A percentile compares a stretch with the other conserved stretches of the same genome.
Evolutionary conservation across 2,113 vertebrate genomes (phyloP).

Genomic region (Nasalis larvatus): DNA sequence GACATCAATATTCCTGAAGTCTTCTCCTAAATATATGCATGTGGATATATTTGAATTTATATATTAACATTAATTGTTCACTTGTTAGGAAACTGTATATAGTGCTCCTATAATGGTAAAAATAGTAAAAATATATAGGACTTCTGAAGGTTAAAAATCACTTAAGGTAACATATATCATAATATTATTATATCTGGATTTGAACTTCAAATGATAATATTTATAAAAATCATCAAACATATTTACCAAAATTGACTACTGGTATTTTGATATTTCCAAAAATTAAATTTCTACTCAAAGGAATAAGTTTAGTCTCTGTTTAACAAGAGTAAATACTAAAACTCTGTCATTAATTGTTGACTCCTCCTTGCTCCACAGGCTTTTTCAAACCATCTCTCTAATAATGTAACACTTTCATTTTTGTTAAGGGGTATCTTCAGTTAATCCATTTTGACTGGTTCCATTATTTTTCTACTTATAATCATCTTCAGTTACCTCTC

Average conservation of each 20-base stretch:
- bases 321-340: not conserved
- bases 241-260: not conserved
- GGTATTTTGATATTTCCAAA: not conserved
- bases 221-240: not conserved
- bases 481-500: not conserved
- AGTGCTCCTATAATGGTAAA: not conserved
- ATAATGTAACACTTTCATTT: not conserved
- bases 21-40: not conserved
- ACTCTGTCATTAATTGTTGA: not conserved
- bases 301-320: not conserved
- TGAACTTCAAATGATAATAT: not conserved
- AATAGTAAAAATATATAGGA: not conserved
- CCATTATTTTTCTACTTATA: not conserved
- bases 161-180: not conserved
- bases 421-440: not conserved
- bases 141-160: not conserved
- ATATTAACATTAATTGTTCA: not conserved
- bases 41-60: not conserved
- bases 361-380: accelerated
- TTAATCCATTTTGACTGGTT: not conserved
- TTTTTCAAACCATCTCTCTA: not conserved
- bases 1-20: not conserved
- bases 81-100: not conserved
- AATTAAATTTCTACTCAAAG: not conserved
- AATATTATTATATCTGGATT: not conserved